phyloP scores from a whole-genome alignment of 2,113 vertebrate species.

The Macquaria australasica region DNA sequence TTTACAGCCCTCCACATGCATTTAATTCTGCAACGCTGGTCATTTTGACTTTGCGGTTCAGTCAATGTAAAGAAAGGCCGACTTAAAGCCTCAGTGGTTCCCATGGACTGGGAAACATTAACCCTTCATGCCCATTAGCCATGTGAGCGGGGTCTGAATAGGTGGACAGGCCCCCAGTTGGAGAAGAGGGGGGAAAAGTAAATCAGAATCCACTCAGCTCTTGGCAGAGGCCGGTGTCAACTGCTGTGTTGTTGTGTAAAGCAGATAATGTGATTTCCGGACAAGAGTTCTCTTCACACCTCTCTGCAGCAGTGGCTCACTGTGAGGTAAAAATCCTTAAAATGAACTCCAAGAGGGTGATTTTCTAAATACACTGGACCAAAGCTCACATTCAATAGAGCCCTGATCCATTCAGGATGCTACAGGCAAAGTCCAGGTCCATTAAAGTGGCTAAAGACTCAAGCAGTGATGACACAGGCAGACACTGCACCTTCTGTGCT shows the following conservation, averaged over 20 bases:
- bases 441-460: constrained; percentile 16
- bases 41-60: constrained; percentile 69
- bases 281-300: constrained; percentile 54
- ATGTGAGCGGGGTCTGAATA: constrained; percentile 60
- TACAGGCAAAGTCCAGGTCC: constrained; percentile 13
- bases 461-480: constrained; percentile 9
- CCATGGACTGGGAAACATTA: constrained; percentile 71
- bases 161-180: constrained; percentile 39
- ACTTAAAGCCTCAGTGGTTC: constrained; percentile 66
- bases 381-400: constrained; percentile 38
- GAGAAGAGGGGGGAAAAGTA: constrained; percentile 27
- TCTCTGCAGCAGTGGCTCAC: constrained; percentile 37
- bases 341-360: constrained; percentile 55
- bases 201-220: constrained; percentile 42
- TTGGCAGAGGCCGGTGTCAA: constrained; percentile 57
- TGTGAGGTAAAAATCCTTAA: constrained; percentile 53
- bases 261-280: constrained; percentile 79
- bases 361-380: constrained; percentile 51
- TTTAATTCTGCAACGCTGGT: constrained; percentile 74
- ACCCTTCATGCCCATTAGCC: constrained; percentile 69
- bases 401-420: constrained; percentile 47
- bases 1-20: constrained; percentile 70
- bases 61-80: constrained; percentile 64
- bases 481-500: constrained; percentile 2
- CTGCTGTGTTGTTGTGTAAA: constrained; percentile 69